Base-by-base conservation (phyloP, 1,140 invertebrate genomes). In the Procambarus clarkii region DNA sequence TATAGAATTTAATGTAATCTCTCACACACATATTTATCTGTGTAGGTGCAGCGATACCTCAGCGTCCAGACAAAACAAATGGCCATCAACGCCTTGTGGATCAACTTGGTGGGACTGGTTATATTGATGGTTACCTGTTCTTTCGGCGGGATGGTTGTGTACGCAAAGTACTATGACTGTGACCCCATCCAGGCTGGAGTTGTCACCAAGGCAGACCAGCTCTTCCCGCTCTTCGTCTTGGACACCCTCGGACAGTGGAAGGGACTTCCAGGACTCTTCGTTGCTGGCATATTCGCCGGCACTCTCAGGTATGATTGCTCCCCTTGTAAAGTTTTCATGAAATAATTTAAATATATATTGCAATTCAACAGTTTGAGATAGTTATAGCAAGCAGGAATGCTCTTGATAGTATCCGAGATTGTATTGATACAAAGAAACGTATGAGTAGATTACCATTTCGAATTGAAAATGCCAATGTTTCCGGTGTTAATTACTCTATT, bases 31-130 rank as follows among this genome's bases (percentile, higher is more conserved):
- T 54, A 54, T 54, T 54, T 7, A n/a, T 64, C 60, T 18, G 24
- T 74, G 21, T 82, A 93, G 92, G 97, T 99, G 13, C 98, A 99
- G 94, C 97, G 98, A 93, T 98, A 98, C 94, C 96, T 99, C 77
- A 97, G 97, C 96, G 93, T 97, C 64, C 96, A 97, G 0, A 97
- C 95, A 18, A 94, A 88, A 58, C 64, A 87, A 50, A 86, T 85
- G 88, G 93, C 89, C 15, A 86, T 89, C 21, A 95, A 96, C 89
- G 96, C 97, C 11, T 95, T 98, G 13, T 95, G 97, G 93, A 93
- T 96, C 44, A 98, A 97, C 93, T 95, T 64, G 48, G 94, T 96
- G 46, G 97, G 97, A 2, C 94, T 97, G 34, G 95, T 96, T 84
- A 50, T 96, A 15, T 95, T 97, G 24, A 96, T 97, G 89, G 95